Base-by-base conservation (phyloP, 1,140 invertebrate genomes). In the Nylanderia fulva region DNA sequence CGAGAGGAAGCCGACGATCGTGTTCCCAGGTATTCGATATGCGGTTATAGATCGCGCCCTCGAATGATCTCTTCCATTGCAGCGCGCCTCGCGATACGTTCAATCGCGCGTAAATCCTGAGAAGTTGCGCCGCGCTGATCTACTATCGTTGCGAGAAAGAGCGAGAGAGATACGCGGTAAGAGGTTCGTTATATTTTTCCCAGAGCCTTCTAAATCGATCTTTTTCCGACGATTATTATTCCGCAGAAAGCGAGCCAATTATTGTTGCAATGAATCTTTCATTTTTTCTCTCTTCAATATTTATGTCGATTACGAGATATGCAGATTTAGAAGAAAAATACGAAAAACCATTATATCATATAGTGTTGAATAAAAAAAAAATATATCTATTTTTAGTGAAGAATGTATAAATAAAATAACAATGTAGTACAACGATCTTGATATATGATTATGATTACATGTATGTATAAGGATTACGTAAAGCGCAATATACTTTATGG, bases 11-110 rank as follows among this genome's bases (percentile, higher is more conserved):
- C 87, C 75, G 24, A 56, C 18, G 66, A 27, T 88, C 66, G 66
- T 88, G 66, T 88, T 87, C 64, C 27, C 86, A 64, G 52, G 66
- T 85, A 84, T 85, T 87, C 80, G 80, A 84, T 88, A 84, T 58
- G 71, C 56, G 42, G 64, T 48, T 48, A 33, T 52, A 88, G 63
- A 87, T 85, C 80, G 36, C 72, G 86, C 85, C 79, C 63, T 74
- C 76, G 45, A 84, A 84, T 69, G 56, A 86, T 84, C 76, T 79
- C 76, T 69, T 68, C 36, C 21, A 54, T 33, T 24, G 42, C 54
- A 36, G 60, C 60, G 42, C 60, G 27, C 39, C 39, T n/a, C 60
- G 27, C 60, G 75, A 79, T 79, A 79, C 45, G 33, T 68, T 79
- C 76, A 33, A 79, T 79, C 63, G 76, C 76, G 63, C 76, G 76